Base-by-base conservation (phyloP, 2,113 vertebrate species). In the Ardeotis arabs region DNA sequence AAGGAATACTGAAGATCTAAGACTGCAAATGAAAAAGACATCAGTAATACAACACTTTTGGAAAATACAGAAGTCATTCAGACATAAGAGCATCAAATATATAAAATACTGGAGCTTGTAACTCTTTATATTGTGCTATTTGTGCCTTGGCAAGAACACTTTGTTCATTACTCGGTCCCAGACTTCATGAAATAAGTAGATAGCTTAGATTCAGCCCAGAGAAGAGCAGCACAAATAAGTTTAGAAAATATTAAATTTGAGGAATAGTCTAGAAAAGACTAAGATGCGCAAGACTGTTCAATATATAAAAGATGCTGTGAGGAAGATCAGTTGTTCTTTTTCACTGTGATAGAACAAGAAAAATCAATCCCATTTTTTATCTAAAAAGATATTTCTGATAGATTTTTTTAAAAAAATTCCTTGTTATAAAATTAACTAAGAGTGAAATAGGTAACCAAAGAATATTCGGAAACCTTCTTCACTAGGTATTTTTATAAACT, bases 61-160 rank as follows among this genome's bases (percentile, higher is more conserved):
- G 44, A 9, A 81, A 77, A 80, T 64, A 64, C 2, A 1, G 5
- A 74, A n/a, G 13, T 59, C 14, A 80, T 81, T 87, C 8, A 74
- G 23, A 87, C 3, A 10, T 29, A 87, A 72, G 13, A 67, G 2
- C 6, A 44, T 22, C 18, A 25, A 33, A 39, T 29, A 50, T 39
- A 28, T 12, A 29, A 55, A 73, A 53, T 10, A 15, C 5, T 33
- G 16, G 27, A 52, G 4, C 19, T 87, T 76, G 23, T 39, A 92
- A 29, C 6, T n/a, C 23, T 59, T 45, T 45, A 10, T 0, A 0
- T 31, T 5, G 2, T 72, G 37, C 33, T 84, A 10, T 31, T 67
- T 76, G 16, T 83, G 27, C 12, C 39, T 85, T 1, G 0, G 23
- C 37, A 74, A 68, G 12, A 72, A 12, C 16, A 16, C 11, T 52